These are phyloP conservation scores for Calephelis virginiensis DNA, from an alignment of 1,140 invertebrate genomes.

Conservation along the genomic window DNA sequence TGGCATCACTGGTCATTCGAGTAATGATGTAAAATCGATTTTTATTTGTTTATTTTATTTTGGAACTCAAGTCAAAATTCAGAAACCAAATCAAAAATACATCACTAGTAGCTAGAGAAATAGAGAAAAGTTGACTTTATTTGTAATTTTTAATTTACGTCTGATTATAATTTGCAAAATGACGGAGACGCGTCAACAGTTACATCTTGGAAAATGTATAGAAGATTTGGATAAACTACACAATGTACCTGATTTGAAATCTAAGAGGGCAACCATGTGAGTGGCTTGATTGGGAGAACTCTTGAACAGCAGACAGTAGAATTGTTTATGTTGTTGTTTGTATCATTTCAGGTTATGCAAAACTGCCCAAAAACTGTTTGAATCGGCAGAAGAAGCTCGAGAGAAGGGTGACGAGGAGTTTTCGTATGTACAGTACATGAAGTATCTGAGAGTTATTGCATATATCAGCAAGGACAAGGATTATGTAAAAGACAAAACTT, in stretches of 20 bases:
- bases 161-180: constrained; percentile 42
- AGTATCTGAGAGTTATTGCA: constrained; percentile 82
- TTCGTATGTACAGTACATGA: constrained; percentile 85
- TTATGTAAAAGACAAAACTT: constrained; percentile 79
- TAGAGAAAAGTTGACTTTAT: constrained; percentile 12
- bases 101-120: background rate
- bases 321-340: constrained; percentile 15
- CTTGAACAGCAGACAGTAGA: background rate
- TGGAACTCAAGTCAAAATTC: too few relatives aligned
- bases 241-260: constrained; percentile 74
- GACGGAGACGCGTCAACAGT: constrained; percentile 74
- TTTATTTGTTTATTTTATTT: too few relatives aligned
- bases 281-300: constrained; percentile 33
- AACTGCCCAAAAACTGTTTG: constrained; percentile 80
- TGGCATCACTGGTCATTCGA: too few relatives aligned
- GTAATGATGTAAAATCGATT: too few relatives aligned
- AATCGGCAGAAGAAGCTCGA: constrained; percentile 76
- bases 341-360: constrained; percentile 69
- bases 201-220: constrained; percentile 76
- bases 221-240: constrained; percentile 78
- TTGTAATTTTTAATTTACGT: constrained; percentile 20
- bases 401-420: constrained; percentile 82
- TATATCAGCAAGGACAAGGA: constrained; percentile 79
- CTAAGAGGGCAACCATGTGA: constrained; percentile 75
- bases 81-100: too few relatives aligned